Evolutionary conservation across 2,113 vertebrate species (phyloP).

Genomic region (Limanda limanda): DNA sequence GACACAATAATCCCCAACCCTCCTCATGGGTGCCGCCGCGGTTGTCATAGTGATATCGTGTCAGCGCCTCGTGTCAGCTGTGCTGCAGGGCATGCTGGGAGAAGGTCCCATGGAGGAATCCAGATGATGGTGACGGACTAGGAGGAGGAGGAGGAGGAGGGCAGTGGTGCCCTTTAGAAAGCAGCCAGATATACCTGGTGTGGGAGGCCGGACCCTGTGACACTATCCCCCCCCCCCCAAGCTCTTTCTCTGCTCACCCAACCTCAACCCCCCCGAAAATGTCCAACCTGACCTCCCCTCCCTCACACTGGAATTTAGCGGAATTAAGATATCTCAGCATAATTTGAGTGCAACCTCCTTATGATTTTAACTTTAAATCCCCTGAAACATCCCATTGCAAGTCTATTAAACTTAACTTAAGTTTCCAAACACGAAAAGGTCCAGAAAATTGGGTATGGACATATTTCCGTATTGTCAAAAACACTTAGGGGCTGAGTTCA

Average conservation of each 20-base stretch:
- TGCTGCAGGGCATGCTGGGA: conserved; percentile 45
- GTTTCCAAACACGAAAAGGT: too few relatives aligned
- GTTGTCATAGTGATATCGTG: conserved; percentile 34
- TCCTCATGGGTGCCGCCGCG: background rate
- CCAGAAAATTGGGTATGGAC: too few relatives aligned
- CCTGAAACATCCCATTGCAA: too few relatives aligned
- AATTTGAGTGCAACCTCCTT: too few relatives aligned
- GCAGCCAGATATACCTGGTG: conserved; percentile 11
- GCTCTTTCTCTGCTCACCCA: background rate
- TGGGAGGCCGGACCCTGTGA: conserved; percentile 10
- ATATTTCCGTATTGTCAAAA: too few relatives aligned
- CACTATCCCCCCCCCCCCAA: background rate
- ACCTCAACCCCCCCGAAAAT: too few relatives aligned
- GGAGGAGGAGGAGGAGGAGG: background rate
- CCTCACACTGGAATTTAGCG: too few relatives aligned
- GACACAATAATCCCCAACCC: background rate
- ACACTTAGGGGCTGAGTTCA: too few relatives aligned
- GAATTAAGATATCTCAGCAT: too few relatives aligned
- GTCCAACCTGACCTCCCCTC: background rate
- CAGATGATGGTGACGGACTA: conserved; percentile 10
- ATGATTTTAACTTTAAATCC: too few relatives aligned
- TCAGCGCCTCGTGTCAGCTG: conserved; percentile 18
- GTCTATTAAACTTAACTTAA: too few relatives aligned
- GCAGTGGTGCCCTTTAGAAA: conserved; percentile 11
- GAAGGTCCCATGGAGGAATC: conserved; percentile 19